Evolutionary conservation across 2,113 vertebrate genomes (phyloP).

Genomic region (Psilopsiagon aurifrons): DNA sequence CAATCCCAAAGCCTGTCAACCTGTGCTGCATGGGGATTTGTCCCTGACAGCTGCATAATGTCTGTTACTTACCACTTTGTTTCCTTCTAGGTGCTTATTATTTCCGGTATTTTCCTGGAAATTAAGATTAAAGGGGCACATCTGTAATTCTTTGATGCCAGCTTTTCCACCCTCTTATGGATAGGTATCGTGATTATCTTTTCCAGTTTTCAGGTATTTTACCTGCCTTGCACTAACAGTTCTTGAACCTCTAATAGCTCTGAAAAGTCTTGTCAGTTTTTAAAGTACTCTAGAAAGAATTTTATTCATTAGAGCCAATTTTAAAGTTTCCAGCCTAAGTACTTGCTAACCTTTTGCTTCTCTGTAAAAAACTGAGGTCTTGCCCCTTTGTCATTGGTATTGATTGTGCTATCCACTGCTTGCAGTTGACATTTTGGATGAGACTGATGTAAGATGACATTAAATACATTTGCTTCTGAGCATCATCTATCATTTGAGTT

Average conservation of each 20-base stretch:
- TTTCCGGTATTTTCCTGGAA: background rate
- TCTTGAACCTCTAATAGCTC: background rate
- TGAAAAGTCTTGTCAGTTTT: conserved; percentile 36
- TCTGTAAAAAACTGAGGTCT: conserved; percentile 11
- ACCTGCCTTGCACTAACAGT: background rate
- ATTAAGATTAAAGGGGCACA: background rate
- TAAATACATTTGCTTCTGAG: conserved; percentile 34
- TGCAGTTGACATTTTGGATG: conserved; percentile 26
- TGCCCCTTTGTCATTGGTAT: conserved; percentile 28
- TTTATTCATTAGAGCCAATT: background rate
- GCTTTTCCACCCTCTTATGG: background rate
- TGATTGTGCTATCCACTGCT: conserved; percentile 20
- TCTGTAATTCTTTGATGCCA: background rate
- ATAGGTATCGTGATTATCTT: background rate
- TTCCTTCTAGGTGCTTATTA: background rate
- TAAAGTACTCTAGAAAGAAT: background rate
- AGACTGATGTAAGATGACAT: conserved; percentile 29
- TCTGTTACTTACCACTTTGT: background rate
- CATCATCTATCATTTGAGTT: background rate
- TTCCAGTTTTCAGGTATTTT: conserved; percentile 6
- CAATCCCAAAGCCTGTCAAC: background rate
- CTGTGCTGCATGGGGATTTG: background rate
- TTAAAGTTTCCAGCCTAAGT: conserved; percentile 8
- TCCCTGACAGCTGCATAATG: background rate
- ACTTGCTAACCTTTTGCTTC: conserved; percentile 29